Evolutionary conservation across 2,797 vertebrate species (phyloP).

Genomic region (Eleutherodactylus coqui): DNA sequence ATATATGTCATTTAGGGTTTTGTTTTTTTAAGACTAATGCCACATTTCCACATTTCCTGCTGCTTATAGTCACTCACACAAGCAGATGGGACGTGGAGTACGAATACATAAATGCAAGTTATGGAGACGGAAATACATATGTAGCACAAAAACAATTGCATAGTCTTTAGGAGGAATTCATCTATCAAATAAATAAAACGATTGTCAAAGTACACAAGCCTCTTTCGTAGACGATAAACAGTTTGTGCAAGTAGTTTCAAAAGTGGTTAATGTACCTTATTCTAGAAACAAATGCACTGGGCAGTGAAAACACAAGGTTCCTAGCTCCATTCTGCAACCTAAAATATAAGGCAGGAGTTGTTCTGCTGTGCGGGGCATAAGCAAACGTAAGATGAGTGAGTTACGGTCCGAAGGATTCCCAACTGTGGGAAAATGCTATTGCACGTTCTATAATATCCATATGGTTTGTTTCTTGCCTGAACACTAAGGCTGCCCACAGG

Average conservation of each 20-base stretch:
- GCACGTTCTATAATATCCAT: background rate
- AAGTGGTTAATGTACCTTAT: conserved; percentile 40
- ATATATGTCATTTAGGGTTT: conserved; percentile 12
- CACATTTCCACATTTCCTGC: conserved; percentile 9
- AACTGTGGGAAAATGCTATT: background rate
- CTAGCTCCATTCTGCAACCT: conserved; percentile 6
- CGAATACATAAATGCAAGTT: conserved; percentile 18
- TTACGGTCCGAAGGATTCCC: background rate
- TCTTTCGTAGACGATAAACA: conserved; percentile 29
- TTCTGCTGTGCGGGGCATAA: background rate
- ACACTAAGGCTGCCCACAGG: no score
- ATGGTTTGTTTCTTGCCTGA: background rate
- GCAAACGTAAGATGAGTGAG: background rate
- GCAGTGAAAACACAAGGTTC: conserved; percentile 8
- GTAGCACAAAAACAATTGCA: conserved; percentile 55
- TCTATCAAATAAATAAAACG: conserved; percentile 55
- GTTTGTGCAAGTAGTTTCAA: conserved; percentile 44
- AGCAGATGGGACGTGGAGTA: conserved; percentile 17
- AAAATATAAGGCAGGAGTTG: conserved; percentile 11
- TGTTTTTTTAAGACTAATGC: conserved; percentile 32
- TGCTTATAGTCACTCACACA: conserved; percentile 10
- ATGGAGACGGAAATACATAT: conserved; percentile 33
- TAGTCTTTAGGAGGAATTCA: conserved; percentile 51
- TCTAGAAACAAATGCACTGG: conserved; percentile 23
- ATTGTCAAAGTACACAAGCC: conserved; percentile 56